Evolutionary conservation across 2,113 vertebrate genomes (phyloP), one percentile per base, ranked within the genome.

Genomic region (Pollimyrus isidori): DNA sequence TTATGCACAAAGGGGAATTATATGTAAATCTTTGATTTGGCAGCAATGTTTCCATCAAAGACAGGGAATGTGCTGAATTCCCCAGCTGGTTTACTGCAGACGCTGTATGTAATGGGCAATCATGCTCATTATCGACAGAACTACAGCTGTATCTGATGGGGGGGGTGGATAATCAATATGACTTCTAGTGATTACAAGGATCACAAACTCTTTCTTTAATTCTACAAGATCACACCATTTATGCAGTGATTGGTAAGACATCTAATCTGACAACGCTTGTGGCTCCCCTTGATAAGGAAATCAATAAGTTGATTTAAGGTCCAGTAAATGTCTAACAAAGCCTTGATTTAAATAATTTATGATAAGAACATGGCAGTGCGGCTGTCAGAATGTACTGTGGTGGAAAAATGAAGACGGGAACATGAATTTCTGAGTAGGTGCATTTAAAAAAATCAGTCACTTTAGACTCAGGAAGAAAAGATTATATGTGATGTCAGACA

Each of bases 311-410:
- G 89, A 90, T 88, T 83, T 84, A 65, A 83, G 89, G 86, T 73
- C 52, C 86, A 88, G 50, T 90, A 88, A 88, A 84, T 45, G n/a
- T 21, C 82, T 80, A 65, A 56, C 82, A 69, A 50, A 85, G 42
- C 73, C 73, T 56, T 11, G 50, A 88, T 84, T 88, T 88, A 39
- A 88, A 62, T 65, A 73, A 56, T 88, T 88, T 88, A 88, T 88
- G 86, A 87, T 84, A n/a, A 90, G 87, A 90, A 39, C 52, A 13
- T 52, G 10, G 4, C n/a, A 30, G 10, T 19, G 46, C 50, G 9
- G 62, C 62, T 89, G 89, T 91, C 91, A 90, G 91, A 90, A 88
- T 49, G 90, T 88, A 87, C 65, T 91, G 90, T 90, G 90, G 90
- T 91, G 92, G 90, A 90, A 88, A 42, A 19, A 90, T 80, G 53